Conservation (phyloP, 2,797 vertebrate genomes). For the Pangasius djambal region DNA sequence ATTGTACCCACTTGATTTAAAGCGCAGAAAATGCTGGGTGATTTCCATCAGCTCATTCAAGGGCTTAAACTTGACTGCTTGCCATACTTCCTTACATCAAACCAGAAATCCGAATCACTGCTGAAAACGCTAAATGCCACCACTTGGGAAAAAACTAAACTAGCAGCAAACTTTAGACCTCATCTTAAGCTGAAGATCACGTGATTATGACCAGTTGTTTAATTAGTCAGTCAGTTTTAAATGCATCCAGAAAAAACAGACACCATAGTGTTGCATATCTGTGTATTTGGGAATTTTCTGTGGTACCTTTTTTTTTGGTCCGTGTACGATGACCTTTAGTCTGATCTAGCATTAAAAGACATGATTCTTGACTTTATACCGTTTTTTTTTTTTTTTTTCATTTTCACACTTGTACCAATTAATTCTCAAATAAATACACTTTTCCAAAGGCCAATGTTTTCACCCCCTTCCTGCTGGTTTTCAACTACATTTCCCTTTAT, state of each 20-base stretch:
- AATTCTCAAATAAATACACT: slow-evolving; percentile 36
- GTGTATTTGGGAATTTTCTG: neutral
- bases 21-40: neutral
- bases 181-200: neutral
- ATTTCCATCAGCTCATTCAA: neutral
- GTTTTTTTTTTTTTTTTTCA: neutral
- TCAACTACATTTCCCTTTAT: neutral
- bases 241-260: neutral
- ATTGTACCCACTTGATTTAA: neutral
- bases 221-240: neutral
- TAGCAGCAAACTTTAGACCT: neutral
- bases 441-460: slow-evolving; percentile 24
- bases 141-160: neutral
- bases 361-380: neutral
- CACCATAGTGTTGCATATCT: too few relatives aligned
- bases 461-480: neutral
- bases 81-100: neutral
- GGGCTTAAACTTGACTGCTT: neutral
- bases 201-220: neutral
- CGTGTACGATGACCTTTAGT: slow-evolving; percentile 5
- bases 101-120: neutral
- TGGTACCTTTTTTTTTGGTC: neutral
- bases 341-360: slow-evolving; percentile 30
- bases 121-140: neutral
- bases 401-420: neutral